Evolutionary conservation across 2,888 invertebrate species (phyloP).

Genomic region (Himalopsyche anomala): DNA sequence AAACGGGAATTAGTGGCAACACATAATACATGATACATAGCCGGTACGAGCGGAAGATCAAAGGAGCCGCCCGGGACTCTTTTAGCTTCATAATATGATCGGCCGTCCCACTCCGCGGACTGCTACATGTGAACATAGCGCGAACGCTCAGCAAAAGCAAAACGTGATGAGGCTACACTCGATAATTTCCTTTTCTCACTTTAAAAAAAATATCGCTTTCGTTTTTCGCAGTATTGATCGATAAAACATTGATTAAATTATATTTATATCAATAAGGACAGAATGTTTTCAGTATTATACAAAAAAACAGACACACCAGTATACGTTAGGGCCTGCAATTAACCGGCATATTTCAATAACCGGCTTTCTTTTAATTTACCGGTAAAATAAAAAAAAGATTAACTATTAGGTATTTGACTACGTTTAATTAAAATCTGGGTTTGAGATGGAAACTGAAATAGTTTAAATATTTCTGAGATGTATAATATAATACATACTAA

Average conservation of each 20-base stretch:
- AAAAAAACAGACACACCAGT: too few species aligned
- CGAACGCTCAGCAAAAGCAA: neutral
- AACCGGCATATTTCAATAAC: too few species aligned
- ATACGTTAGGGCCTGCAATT: too few species aligned
- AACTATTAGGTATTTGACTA: too few species aligned
- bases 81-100: constrained; percentile 79
- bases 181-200: constrained; percentile 24
- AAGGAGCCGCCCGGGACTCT: constrained; percentile 70
- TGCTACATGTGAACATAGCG: constrained; percentile 14
- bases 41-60: constrained; percentile 62
- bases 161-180: neutral
- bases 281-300: too few species aligned
- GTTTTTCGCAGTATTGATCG: neutral
- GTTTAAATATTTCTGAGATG: too few species aligned
- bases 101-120: constrained; percentile 66
- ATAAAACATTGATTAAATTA: neutral
- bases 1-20: constrained; percentile 66
- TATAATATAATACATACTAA: too few species aligned
- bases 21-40: constrained; percentile 61
- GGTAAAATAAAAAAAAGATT: too few species aligned
- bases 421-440: too few species aligned
- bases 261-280: neutral
- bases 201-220: neutral
- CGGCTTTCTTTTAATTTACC: too few species aligned
- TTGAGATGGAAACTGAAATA: too few species aligned